Base-by-base conservation (phyloP, 2,888 invertebrate genomes). In the Tineola bisselliella region DNA sequence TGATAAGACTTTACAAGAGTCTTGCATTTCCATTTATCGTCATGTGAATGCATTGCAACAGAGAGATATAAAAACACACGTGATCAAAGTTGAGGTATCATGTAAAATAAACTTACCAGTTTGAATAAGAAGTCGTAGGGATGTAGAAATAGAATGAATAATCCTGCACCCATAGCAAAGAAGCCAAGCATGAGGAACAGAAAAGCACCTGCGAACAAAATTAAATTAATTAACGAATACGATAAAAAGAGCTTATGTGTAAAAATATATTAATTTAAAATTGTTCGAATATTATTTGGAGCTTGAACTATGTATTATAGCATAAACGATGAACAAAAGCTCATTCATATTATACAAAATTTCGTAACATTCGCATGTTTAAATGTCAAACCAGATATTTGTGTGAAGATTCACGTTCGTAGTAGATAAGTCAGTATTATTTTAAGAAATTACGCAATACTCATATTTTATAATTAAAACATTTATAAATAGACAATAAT, bases 41-140 rank as follows among this genome's bases (percentile, higher is more conserved):
- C 48, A 48, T 38, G 13, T 43, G 43, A 43, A 43, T 43, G 12
- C 8, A 13, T 43, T 43, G 43, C 43, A 43, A 43, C 43, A 43
- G 8, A 43, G 8, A 43, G 25, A 4, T n/a, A 33, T 33, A 33
- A 43, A 3, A n/a, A 5, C 43, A 43, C 43, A n/a, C 8, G 43
- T 8, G 43, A 13, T n/a, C 43, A 43, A 43, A 43, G 8, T 43
- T n/a, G 4, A 43, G 13, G 38, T 33, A 33, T 33, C 11, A 33
- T 33, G 11, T 8, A 33, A n/a, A n/a, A n/a, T 4, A 58, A 30
- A 65, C 89, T 88, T 83, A 93, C 93, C 90, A 90, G 90, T 77
- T 87, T 90, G 71, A 93, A 94, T 59, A 95, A 84, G 62, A 91
- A 77, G 65, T 93, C 92, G 74, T 94, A 94, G 0, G 94, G 95